Evolutionary conservation across 2,797 vertebrate species (phyloP).

Genomic region (Antrozous pallidus): DNA sequence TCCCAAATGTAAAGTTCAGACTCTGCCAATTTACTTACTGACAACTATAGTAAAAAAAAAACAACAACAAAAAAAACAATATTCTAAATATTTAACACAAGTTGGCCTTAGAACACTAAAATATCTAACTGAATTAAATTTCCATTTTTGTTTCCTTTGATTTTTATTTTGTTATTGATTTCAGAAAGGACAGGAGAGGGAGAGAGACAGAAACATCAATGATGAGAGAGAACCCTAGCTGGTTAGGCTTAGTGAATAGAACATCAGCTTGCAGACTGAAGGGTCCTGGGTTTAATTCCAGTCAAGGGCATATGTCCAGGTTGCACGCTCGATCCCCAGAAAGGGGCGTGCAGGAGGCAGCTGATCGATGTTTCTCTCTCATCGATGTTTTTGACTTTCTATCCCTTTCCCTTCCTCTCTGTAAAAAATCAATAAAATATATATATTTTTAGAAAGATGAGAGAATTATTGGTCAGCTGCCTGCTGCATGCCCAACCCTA

Average conservation of each 20-base stretch:
- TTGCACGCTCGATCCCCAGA: fast-evolving
- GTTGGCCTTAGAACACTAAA: background rate
- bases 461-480: background rate
- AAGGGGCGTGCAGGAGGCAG: background rate
- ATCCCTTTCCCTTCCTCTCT: no score
- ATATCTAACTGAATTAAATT: background rate
- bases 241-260: background rate
- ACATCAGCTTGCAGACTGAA: background rate
- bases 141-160: background rate
- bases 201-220: no score
- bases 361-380: background rate
- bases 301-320: background rate
- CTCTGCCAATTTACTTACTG: background rate
- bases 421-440: background rate
- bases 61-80: background rate
- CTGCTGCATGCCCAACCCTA: background rate
- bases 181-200: no score
- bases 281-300: background rate
- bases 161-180: no score
- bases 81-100: slow-evolving; percentile 31
- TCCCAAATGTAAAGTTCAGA: background rate
- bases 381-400: background rate
- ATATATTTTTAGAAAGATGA: background rate
- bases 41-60: background rate
- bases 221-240: background rate